These are phyloP conservation scores for Eupithecia insigniata DNA, from an alignment of 2,888 invertebrate species.

Conservation along the genomic window DNA sequence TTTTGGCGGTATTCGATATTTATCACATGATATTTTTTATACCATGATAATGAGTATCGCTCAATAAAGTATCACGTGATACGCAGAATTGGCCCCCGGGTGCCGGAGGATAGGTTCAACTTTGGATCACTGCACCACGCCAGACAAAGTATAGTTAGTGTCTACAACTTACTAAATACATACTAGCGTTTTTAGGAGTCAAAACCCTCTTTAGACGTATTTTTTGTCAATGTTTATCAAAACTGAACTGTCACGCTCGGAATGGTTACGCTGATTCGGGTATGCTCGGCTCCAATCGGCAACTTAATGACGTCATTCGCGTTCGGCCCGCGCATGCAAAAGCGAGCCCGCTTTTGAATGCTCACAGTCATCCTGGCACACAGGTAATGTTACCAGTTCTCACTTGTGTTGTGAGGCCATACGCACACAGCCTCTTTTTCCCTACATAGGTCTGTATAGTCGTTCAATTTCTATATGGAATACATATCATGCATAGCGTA, in stretches of 20 bases:
- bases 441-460: neutral
- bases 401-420: neutral
- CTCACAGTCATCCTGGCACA: neutral
- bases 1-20: no score
- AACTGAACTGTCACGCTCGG: neutral
- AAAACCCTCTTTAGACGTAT: neutral
- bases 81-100: no score
- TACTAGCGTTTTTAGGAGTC: neutral
- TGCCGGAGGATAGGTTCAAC: neutral
- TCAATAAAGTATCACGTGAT: no score
- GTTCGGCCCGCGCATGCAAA: neutral
- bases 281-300: neutral
- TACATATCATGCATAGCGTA: conserved; percentile 91
- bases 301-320: neutral
- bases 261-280: neutral
- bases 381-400: neutral
- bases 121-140: neutral
- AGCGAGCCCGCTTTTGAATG: neutral
- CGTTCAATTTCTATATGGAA: conserved; percentile 16
- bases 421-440: neutral
- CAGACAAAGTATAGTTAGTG: neutral
- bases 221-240: neutral
- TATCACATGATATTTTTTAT: no score
- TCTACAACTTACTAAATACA: neutral
- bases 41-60: no score